A percentile compares a stretch with the other conserved stretches of the same genome.
phyloP scores from a whole-genome alignment of 2,888 invertebrate species.

The Exephanes ischioxanthus region DNA sequence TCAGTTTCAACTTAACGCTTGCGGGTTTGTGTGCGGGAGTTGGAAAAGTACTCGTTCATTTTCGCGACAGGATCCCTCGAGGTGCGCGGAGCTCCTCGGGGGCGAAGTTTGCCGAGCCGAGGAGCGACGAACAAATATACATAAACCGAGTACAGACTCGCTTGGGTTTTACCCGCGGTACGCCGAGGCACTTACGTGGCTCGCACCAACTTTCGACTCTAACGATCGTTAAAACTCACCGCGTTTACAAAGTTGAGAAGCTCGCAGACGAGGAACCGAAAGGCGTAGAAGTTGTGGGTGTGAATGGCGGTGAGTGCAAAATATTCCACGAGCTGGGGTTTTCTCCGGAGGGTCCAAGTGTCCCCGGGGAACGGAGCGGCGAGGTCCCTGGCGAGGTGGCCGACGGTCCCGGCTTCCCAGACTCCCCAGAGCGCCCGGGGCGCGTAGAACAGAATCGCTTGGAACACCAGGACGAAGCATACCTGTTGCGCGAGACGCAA shows the following conservation, averaged over 20 bases:
- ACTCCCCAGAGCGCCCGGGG: conserved; percentile 91
- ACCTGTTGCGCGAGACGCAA: conserved; percentile 74
- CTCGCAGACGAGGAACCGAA: conserved; percentile 90
- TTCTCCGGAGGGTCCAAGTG: conserved; percentile 87
- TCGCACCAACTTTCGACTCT: conserved; percentile 31
- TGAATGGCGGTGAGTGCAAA: conserved; percentile 86
- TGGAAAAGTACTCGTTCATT: conserved; percentile 11
- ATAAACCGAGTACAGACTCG: conserved; percentile 2
- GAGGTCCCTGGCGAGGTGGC: conserved; percentile 87
- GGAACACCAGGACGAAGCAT: conserved; percentile 89
- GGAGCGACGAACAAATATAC: conserved; percentile 41
- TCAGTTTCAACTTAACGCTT: conserved; percentile 27
- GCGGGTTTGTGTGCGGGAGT: neutral
- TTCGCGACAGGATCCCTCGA: conserved; percentile 3
- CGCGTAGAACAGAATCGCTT: conserved; percentile 89
- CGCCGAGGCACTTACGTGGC: conserved; percentile 31
- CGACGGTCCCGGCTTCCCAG: conserved; percentile 89
- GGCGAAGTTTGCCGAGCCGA: conserved; percentile 23
- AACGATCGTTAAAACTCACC: conserved; percentile 85
- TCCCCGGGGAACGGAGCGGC: conserved; percentile 86
- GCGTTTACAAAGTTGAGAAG: conserved; percentile 90
- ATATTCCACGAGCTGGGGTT: conserved; percentile 87
- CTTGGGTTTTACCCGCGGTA: conserved; percentile 1
- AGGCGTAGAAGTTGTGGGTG: conserved; percentile 88
- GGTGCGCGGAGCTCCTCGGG: neutral